These are phyloP conservation scores for Margaritifera margaritifera DNA, from an alignment of 2,888 invertebrate species.

Conservation along the genomic window DNA sequence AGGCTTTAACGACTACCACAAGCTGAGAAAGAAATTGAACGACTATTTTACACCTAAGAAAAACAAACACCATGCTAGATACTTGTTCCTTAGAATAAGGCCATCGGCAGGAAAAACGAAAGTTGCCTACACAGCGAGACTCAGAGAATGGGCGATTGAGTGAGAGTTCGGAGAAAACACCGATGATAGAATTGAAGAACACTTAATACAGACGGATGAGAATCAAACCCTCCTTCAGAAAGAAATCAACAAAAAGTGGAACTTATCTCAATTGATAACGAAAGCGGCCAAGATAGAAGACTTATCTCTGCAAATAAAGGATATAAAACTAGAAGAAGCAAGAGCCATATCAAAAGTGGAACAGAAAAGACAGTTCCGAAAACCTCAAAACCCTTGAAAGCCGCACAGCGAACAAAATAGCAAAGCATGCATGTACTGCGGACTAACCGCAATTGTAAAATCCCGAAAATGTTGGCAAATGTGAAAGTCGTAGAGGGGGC, in stretches of 20 bases:
- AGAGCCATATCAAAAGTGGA: background rate
- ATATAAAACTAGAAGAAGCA: background rate
- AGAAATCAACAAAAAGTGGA: too few relatives aligned
- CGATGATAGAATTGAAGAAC: constrained; percentile 5
- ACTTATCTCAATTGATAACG: too few relatives aligned
- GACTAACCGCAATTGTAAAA: too few relatives aligned
- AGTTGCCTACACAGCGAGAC: constrained; percentile 2
- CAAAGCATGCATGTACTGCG: too few relatives aligned
- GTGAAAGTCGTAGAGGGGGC: too few relatives aligned
- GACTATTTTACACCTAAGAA: constrained; percentile 16
- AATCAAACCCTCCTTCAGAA: too few relatives aligned
- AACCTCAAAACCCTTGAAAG: too few relatives aligned
- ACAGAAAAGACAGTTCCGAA: too few relatives aligned
- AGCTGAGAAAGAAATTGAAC: constrained; percentile 17
- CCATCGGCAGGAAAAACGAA: background rate
- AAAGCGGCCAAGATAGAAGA: background rate
- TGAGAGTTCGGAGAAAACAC: constrained; percentile 1
- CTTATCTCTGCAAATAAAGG: background rate
- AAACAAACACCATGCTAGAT: constrained; percentile 8
- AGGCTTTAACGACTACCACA: background rate
- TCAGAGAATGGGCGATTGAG: constrained; percentile 3
- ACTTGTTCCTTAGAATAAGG: constrained; percentile 6
- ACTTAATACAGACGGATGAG: too few relatives aligned
- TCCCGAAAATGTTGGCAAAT: too few relatives aligned
- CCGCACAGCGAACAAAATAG: too few relatives aligned